Percentiles rank a stretch among this genome's conserved stretches.
Conservation (phyloP, 2,113 vertebrate genomes). For the Onychostoma macrolepis region DNA sequence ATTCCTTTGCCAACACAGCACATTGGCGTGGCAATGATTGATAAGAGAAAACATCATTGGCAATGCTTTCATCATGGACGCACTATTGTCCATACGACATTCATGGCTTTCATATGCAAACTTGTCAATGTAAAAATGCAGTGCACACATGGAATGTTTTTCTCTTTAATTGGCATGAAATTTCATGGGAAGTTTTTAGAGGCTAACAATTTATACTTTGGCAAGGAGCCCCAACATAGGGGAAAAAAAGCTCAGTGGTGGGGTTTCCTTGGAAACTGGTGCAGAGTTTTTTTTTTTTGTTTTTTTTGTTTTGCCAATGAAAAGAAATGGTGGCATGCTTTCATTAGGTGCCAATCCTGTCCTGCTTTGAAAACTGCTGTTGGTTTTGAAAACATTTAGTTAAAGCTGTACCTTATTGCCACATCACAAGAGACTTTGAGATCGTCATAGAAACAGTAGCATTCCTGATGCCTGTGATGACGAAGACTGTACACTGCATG, state of each 20-base stretch:
- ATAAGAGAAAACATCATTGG: conserved; percentile 56
- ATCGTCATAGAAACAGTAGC: conserved; percentile 41
- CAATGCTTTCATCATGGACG: conserved; percentile 66
- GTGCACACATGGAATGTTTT: conserved; percentile 47
- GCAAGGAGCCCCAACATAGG: conserved; percentile 60
- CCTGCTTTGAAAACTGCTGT: conserved; percentile 38
- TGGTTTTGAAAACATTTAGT: conserved; percentile 63
- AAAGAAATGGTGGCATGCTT: conserved; percentile 63
- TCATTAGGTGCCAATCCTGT: conserved; percentile 61
- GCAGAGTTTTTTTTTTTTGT: conserved; percentile 40
- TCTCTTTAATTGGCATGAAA: conserved; percentile 67
- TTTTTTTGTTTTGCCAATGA: conserved; percentile 42
- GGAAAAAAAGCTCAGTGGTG: conserved; percentile 62
- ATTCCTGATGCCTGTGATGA: background rate
- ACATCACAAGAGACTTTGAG: conserved; percentile 61
- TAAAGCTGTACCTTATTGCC: conserved; percentile 63
- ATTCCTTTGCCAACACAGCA: conserved; percentile 67
- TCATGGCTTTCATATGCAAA: conserved; percentile 47
- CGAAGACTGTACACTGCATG: background rate
- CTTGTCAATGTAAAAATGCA: conserved; percentile 50
- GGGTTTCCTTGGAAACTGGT: conserved; percentile 68
- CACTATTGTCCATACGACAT: conserved; percentile 63
- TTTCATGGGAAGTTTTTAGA: conserved; percentile 56
- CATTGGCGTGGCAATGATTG: conserved; percentile 64
- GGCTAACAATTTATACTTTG: conserved; percentile 59